phyloP scores from a whole-genome alignment of 2,797 vertebrate species.

The Xenopus petersii region DNA sequence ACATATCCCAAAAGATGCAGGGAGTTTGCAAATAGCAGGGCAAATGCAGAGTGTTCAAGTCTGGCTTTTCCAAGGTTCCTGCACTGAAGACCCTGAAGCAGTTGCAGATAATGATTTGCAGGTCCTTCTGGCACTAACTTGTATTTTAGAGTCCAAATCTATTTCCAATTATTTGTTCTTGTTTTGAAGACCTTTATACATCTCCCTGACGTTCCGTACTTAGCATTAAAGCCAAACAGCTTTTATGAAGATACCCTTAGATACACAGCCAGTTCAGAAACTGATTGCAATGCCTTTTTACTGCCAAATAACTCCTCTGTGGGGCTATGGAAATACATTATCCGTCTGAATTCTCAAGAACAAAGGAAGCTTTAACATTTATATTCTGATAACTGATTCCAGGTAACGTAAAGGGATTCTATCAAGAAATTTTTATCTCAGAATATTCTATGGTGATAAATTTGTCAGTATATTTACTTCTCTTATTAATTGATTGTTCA shows the following conservation, averaged over 20 bases:
- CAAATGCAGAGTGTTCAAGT: too few species aligned
- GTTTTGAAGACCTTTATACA: constrained; percentile 24
- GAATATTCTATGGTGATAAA: too few species aligned
- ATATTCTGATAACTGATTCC: too few species aligned
- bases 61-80: too few species aligned
- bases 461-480: too few species aligned
- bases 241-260: constrained; percentile 36
- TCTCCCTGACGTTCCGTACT: constrained; percentile 21
- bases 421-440: too few species aligned
- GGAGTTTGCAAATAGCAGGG: too few species aligned
- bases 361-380: too few species aligned
- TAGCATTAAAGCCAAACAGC: constrained; percentile 3
- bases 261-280: constrained; percentile 22
- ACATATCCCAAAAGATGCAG: too few species aligned
- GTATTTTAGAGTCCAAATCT: constrained; percentile 27
- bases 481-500: too few species aligned
- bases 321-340: background rate
- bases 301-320: constrained; percentile 25
- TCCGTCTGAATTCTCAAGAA: too few species aligned
- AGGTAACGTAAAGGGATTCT: too few species aligned
- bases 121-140: constrained; percentile 31
- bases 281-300: constrained; percentile 18
- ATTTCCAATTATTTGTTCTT: constrained; percentile 35
- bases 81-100: background rate
- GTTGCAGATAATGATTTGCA: constrained; percentile 39